Evolutionary conservation across 2,888 invertebrate genomes (phyloP).

Genomic region (Heliothis peltigera): DNA sequence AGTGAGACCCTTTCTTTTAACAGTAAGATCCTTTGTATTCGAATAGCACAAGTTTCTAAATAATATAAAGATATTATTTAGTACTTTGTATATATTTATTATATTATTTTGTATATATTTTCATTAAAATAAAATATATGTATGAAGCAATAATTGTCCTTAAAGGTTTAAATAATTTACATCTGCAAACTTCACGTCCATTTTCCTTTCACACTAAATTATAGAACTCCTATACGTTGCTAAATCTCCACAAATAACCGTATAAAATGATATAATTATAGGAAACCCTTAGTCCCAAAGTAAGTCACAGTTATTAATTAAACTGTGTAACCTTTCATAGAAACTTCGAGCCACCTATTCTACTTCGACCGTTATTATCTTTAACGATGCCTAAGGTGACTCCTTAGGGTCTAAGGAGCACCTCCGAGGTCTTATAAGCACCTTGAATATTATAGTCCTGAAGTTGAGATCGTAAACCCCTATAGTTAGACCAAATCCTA

Average conservation of each 20-base stretch:
- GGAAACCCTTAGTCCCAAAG: constrained; percentile 15
- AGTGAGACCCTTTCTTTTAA: no score
- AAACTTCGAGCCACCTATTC: constrained; percentile 47
- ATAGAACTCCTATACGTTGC: neutral
- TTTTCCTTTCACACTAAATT: neutral
- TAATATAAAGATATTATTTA: no score
- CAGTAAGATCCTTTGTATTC: neutral
- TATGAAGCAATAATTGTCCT: no score
- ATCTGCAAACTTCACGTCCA: neutral
- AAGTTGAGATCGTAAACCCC: constrained; percentile 42
- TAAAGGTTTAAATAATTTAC: neutral
- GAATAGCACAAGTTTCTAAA: neutral
- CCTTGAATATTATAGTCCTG: constrained; percentile 58
- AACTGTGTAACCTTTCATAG: constrained; percentile 56
- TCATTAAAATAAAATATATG: no score
- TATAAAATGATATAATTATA: constrained; percentile 7
- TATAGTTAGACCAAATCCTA: constrained; percentile 43
- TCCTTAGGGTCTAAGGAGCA: constrained; percentile 32
- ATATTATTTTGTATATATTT: no score
- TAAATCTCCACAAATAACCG: neutral
- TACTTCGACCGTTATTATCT: constrained; percentile 65
- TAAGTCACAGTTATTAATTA: constrained; percentile 67
- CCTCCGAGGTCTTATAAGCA: constrained; percentile 44
- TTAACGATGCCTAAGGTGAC: constrained; percentile 59
- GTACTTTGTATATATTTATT: no score